Percentiles rank a stretch among this genome's conserved stretches.
phyloP scores from a whole-genome alignment of 2,888 invertebrate genomes.

The Pristionchus entomophagus region DNA sequence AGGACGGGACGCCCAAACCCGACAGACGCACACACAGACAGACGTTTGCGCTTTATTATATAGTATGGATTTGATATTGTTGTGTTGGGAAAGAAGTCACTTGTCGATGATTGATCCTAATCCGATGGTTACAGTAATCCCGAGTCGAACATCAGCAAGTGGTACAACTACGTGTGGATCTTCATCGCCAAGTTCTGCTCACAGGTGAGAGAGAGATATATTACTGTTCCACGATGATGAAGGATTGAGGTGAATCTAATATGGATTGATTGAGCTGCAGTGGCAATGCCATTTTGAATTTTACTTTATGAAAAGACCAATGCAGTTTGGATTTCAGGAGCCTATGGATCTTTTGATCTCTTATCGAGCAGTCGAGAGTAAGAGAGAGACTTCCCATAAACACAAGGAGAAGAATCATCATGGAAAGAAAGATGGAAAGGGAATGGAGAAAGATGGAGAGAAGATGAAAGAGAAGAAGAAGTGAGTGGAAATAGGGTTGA shows the following conservation, averaged over 20 bases:
- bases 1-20: too few species aligned
- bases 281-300: background rate
- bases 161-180: conserved; percentile 71
- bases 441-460: background rate
- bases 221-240: too few species aligned
- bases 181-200: conserved; percentile 69
- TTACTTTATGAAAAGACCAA: background rate
- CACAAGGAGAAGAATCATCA: conserved; percentile 39
- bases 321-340: conserved; percentile 2
- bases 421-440: conserved; percentile 23
- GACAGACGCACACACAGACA: too few species aligned
- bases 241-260: conserved; percentile 51
- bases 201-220: conserved; percentile 49
- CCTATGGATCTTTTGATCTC: conserved; percentile 25
- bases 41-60: too few species aligned
- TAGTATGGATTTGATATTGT: background rate
- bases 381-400: background rate
- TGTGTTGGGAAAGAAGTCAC: background rate
- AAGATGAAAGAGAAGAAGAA: conserved; percentile 2
- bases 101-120: background rate
- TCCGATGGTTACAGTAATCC: conserved; percentile 53
- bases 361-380: conserved; percentile 35
- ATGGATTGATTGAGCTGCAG: conserved; percentile 36
- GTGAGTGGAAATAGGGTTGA: background rate
- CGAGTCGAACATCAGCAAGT: conserved; percentile 59